These are phyloP conservation scores for Fratercula arctica DNA, from an alignment of 2,797 vertebrate genomes.

Conservation along the genomic window DNA sequence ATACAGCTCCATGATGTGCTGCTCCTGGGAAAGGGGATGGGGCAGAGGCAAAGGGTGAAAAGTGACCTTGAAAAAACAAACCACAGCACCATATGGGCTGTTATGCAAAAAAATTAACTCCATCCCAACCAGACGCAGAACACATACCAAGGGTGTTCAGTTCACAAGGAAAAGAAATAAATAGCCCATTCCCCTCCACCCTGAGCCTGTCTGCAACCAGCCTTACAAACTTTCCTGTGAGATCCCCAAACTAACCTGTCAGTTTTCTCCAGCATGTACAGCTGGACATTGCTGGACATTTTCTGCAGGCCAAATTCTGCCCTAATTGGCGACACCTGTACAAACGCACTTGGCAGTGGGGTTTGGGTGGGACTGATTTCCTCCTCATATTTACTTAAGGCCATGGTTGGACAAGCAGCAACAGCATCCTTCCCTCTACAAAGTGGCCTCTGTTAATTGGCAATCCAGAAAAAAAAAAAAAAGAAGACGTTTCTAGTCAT, in stretches of 20 bases:
- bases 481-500: neutral
- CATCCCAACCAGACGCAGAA: neutral
- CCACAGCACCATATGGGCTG: neutral
- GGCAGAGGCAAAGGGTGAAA: neutral
- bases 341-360: neutral
- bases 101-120: neutral
- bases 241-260: neutral
- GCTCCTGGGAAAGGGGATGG: neutral
- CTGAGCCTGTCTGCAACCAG: neutral
- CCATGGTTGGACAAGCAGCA: neutral
- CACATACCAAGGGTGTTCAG: neutral
- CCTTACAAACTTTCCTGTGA: neutral
- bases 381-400: neutral
- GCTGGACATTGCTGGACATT: neutral
- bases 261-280: fast-evolving
- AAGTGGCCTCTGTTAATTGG: neutral
- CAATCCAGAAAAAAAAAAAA: neutral
- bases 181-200: neutral
- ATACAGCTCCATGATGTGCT: neutral
- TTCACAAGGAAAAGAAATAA: neutral
- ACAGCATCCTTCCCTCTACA: neutral
- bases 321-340: neutral
- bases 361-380: neutral
- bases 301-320: neutral
- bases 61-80: neutral